Evolutionary conservation across 1,140 invertebrate species (phyloP).

Genomic region (Drosophila mojavensis): DNA sequence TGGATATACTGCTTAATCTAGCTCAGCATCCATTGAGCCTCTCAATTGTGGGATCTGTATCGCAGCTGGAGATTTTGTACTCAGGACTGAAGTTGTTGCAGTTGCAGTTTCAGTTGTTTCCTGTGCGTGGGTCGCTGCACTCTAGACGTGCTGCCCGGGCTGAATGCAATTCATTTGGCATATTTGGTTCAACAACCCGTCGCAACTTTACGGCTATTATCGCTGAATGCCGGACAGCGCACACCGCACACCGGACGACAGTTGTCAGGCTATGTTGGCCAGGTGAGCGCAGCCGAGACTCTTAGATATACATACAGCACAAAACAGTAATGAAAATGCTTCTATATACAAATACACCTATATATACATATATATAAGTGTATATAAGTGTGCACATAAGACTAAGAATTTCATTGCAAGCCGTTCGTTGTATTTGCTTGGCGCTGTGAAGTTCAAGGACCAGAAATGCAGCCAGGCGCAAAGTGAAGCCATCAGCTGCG

Average conservation of each 20-base stretch:
- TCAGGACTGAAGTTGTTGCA: too few species aligned
- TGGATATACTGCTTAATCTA: too few species aligned
- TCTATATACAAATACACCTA: too few species aligned
- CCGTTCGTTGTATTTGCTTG: constrained; percentile 10
- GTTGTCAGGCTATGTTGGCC: constrained; percentile 9
- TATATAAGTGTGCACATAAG: not conserved
- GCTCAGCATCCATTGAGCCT: too few species aligned
- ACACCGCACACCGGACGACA: constrained; percentile 7
- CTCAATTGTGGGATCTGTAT: too few species aligned
- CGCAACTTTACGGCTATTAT: constrained; percentile 11
- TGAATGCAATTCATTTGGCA: constrained; percentile 66
- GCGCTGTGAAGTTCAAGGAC: constrained; percentile 57
- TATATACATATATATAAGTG: not conserved
- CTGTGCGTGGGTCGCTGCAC: constrained; percentile 70
- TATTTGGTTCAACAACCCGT: constrained; percentile 71
- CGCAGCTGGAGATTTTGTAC: too few species aligned
- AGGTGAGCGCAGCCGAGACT: constrained; percentile 5
- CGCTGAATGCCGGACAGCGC: constrained; percentile 8
- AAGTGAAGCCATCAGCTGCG: constrained; percentile 26
- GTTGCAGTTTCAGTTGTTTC: constrained; percentile 33
- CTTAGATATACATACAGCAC: not conserved
- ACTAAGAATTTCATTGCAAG: constrained; percentile 10
- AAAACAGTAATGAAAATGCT: too few species aligned
- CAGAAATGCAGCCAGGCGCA: constrained; percentile 23
- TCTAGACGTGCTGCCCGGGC: not conserved